Base-by-base conservation (phyloP, 2,888 invertebrate species). In the Tortrix viridana region DNA sequence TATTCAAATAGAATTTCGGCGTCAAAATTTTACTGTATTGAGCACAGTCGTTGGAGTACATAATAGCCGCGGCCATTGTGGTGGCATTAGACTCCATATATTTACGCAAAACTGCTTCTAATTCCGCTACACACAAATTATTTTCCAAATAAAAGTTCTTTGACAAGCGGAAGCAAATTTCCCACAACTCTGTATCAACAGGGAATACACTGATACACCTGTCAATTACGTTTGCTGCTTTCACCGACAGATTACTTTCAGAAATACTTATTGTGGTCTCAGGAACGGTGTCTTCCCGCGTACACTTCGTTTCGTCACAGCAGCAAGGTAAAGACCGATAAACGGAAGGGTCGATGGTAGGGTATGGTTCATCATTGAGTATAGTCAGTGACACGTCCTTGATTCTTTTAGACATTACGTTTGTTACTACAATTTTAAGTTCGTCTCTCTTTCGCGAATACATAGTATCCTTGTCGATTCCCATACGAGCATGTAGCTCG, bases 21-120 rank as follows among this genome's bases (percentile, higher is more conserved):
- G 92, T 84, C 7, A 92, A 73, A 66, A 92, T 89, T 68, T 91
- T 82, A 60, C 84, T 86, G 68, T 91, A 92, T 60, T 92, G 84
- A 20, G 84, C 74, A 63, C 90, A 91, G 69, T 92, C 91, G 32
- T 84, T 86, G 0, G 91, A 90, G 67, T 85, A 92, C 88, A 92
- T 85, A 4, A 92, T 82, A 2, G 92, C 92, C 0, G 86, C 86
- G 1, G 90, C 90, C 89, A 92, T 88, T 0, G 89, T 85, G 1
- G 84, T 80, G 0, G 88, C 85, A 58, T 92, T 81, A 0, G 88
- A 85, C 65, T 92, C 88, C 87, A 94, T 92, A 60, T 93, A 93
- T 65, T 94, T 93, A 16, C 92, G 77, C 58, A 94, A 82, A 3
- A 94, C 87, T 3, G 80, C 81, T 77, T 95, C 95, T 65, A 95